Evolutionary conservation across 2,888 invertebrate genomes (phyloP), one percentile per base, ranked within the genome.

Genomic region (Tinea semifulvella): DNA sequence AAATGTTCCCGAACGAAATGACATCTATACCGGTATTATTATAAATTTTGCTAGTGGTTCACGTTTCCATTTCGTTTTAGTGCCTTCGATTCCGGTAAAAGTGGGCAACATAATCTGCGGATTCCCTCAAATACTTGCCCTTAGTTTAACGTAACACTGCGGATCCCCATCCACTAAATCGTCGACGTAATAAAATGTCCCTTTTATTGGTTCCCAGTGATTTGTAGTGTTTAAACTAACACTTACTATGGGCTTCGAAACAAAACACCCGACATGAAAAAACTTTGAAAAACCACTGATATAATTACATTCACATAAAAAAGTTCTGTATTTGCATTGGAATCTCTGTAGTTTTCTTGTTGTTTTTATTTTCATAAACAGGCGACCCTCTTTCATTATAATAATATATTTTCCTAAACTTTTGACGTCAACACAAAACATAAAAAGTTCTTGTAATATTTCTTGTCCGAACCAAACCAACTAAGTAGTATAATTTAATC

Each of bases 141-240:
- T 49, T 56, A 56, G 52, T 60, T 68, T 65, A 61, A 65, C 63
- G 63, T 58, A 54, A 51, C 53, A 55, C 53, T 56, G 57, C 58
- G 60, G 55, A 54, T 31, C 13, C 31, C 16, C 56, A 55, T 54
- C 52, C 54, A 54, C 50, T 63, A 66, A 65, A 66, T 69, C 61
- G 50, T 55, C 28, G 40, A 31, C 52, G 55, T 56, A 52, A 54
- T 69, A 63, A 66, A 68, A 52, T 58, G 63, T 60, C 56, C 46
- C 50, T 46, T 65, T 67, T 65, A 68, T 63, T 54, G 56, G 56
- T 52, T 35, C 43, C 50, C 50, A 55, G 55, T 58, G 56, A 60
- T 61, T 36, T 36, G 36, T 36, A 36, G 36, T 36, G 36, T 36
- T 36, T 36, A 36, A 36, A 36, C 36, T 36, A 36, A 36, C 36